phyloP scores from a whole-genome alignment of 1,140 invertebrate species.

The Drosophila sp. region DNA sequence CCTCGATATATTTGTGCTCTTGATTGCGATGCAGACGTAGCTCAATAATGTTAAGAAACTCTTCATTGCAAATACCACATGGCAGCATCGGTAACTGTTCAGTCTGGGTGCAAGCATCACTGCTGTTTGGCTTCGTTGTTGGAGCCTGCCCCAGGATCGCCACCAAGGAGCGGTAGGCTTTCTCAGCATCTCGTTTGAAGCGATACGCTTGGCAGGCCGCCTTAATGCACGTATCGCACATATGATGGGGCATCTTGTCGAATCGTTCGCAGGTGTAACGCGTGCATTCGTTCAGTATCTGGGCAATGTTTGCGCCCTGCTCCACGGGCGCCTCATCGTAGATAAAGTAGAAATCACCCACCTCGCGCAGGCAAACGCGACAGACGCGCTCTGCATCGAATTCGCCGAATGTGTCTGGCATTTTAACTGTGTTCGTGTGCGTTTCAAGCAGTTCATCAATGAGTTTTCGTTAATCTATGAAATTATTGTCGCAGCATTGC shows the following conservation, averaged over 20 bases:
- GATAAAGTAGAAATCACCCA: conserved; percentile 65
- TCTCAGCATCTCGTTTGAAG: conserved; percentile 70
- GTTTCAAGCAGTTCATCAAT: neutral
- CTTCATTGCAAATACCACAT: conserved; percentile 71
- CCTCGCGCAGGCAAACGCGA: conserved; percentile 71
- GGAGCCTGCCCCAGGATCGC: conserved; percentile 51
- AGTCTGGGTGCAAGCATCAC: conserved; percentile 72
- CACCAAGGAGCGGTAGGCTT: conserved; percentile 68
- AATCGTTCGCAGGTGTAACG: conserved; percentile 63
- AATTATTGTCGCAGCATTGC: conserved; percentile 24
- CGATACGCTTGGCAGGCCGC: conserved; percentile 69
- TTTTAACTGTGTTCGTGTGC: conserved; percentile 4
- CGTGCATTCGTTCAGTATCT: conserved; percentile 76
- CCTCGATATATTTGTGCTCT: conserved; percentile 30
- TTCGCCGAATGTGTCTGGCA: conserved; percentile 31
- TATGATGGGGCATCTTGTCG: conserved; percentile 68
- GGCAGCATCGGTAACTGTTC: conserved; percentile 65
- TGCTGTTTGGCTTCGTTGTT: conserved; percentile 22
- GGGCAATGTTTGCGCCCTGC: conserved; percentile 62
- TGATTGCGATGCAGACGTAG: conserved; percentile 67
- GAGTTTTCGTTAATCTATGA: neutral
- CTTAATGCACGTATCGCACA: conserved; percentile 67
- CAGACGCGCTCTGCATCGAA: conserved; percentile 69
- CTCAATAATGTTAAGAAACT: conserved; percentile 66
- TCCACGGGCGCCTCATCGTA: conserved; percentile 69